A percentile compares a stretch with the other conserved stretches of the same genome.
These are phyloP conservation scores for Tenualosa ilisha DNA, from an alignment of 2,797 vertebrate species.

Conservation along the genomic window DNA sequence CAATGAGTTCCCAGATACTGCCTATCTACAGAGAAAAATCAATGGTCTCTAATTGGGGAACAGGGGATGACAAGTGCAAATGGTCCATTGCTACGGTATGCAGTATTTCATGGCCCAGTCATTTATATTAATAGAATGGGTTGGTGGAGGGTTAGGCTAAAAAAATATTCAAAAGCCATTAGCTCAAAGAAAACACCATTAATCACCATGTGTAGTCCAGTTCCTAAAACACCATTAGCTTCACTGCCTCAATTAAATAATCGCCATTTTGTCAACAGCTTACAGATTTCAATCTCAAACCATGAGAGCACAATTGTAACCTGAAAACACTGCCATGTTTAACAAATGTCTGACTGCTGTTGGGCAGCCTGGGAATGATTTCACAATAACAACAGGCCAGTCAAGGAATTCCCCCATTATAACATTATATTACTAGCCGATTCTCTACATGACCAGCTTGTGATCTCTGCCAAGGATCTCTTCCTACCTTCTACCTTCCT, in stretches of 20 bases:
- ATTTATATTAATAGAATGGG: constrained; percentile 3
- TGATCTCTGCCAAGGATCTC: not conserved
- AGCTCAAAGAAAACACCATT: constrained; percentile 16
- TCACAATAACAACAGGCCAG: not conserved
- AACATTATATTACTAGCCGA: not conserved
- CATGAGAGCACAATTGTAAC: not conserved
- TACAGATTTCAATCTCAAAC: not conserved
- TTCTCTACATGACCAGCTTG: not conserved
- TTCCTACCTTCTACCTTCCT: no score
- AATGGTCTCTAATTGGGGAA: constrained; percentile 7
- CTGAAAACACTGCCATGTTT: not conserved
- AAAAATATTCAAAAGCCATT: constrained; percentile 15
- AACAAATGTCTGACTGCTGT: not conserved
- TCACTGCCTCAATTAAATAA: not conserved
- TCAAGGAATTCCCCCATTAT: not conserved
- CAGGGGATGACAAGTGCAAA: not conserved
- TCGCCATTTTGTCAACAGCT: not conserved
- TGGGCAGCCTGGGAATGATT: not conserved
- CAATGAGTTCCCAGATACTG: not conserved
- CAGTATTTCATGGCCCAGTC: not conserved
- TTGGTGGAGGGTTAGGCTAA: constrained; percentile 1
- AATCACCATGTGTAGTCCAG: constrained; percentile 63
- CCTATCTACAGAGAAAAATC: not conserved
- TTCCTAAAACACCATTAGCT: constrained; percentile 54
- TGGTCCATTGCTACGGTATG: not conserved